Conservation (phyloP, 1,140 invertebrate species). For the Ectropis grisescens region DNA sequence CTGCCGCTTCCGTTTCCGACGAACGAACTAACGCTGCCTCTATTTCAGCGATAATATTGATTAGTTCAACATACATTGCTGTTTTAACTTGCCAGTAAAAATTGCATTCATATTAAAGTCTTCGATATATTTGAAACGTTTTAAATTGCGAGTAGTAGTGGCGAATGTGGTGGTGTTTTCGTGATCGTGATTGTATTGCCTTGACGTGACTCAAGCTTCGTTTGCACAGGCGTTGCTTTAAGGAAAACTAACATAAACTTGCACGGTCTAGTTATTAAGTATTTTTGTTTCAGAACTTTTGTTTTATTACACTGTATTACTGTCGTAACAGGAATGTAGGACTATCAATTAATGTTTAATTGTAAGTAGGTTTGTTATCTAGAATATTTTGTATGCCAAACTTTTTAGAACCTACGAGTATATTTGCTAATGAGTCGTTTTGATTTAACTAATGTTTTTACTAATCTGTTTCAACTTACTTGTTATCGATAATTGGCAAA, state of each 20-base stretch:
- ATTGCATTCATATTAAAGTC: background rate
- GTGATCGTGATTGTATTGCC: slow-evolving; percentile 29
- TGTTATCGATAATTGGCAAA: too few species aligned
- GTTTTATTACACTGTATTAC: slow-evolving; percentile 7
- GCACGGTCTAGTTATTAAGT: background rate
- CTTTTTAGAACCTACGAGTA: too few species aligned
- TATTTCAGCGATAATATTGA: too few species aligned
- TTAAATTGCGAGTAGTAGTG: slow-evolving; percentile 1
- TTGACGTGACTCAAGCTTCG: slow-evolving; percentile 42
- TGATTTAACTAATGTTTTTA: too few species aligned
- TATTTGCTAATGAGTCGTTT: too few species aligned
- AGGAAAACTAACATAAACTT: slow-evolving; percentile 63
- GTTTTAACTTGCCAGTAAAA: background rate
- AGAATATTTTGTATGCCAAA: too few species aligned
- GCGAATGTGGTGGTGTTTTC: background rate
- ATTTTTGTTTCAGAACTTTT: slow-evolving; percentile 8
- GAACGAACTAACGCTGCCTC: too few species aligned
- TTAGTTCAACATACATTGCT: slow-evolving; percentile 19
- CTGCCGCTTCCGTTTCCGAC: slow-evolving; percentile 58
- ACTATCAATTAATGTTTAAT: too few species aligned
- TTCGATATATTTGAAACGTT: background rate
- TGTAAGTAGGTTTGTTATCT: too few species aligned
- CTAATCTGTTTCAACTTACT: too few species aligned
- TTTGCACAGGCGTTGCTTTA: slow-evolving; percentile 52
- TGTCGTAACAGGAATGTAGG: too few species aligned